Base-by-base conservation (phyloP, 2,888 invertebrate species). In the Ametastegia equiseti region DNA sequence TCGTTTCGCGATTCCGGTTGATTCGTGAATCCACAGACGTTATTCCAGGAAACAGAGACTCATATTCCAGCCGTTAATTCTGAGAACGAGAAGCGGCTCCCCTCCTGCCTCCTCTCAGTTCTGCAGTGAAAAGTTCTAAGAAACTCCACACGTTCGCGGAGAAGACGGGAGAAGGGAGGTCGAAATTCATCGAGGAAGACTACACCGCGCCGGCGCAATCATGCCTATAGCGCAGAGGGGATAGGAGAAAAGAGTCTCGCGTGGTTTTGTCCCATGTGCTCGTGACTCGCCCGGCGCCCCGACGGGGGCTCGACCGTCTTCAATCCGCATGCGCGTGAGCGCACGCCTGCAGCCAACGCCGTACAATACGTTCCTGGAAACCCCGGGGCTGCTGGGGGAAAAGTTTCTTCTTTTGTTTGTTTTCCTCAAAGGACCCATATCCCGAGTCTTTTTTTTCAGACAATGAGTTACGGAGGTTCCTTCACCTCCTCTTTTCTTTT, bases 241-340 rank as follows among this genome's bases (percentile, higher is more conserved):
- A 6, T 5, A 9, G 42, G 30, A 13, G 3, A 30, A 30, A 30
- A 45, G 63, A 27, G 39, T 75, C 54, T 75, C 75, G 75, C 50
- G 75, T 71, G 71, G 71, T 47, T 75, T 75, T 54, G 63, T 78
- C 78, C n/a, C 78, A 78, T 60, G 63, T 78, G 78, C 78, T 78
- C 75, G 78, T 78, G 78, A 78, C 45, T 60, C 42, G 27, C 13
- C 27, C 73, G 50, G 50, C 54, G 36, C 73, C 60, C n/a, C 23
- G 36, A 15, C 60, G 45, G 78, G 60, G 78, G 78, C 78, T 78
- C 78, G 78, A 78, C 78, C 60, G 45, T 11, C 78, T 36, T 13
- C 27, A 57, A 36, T 36, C 33, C 78, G 78, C 78, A 63, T 60
- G 78, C 60, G 78, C 60, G 42, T 1, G 30, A n/a, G 50, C 54